phyloP scores from a whole-genome alignment of 1,140 invertebrate species.

The Achatina immaculata region DNA sequence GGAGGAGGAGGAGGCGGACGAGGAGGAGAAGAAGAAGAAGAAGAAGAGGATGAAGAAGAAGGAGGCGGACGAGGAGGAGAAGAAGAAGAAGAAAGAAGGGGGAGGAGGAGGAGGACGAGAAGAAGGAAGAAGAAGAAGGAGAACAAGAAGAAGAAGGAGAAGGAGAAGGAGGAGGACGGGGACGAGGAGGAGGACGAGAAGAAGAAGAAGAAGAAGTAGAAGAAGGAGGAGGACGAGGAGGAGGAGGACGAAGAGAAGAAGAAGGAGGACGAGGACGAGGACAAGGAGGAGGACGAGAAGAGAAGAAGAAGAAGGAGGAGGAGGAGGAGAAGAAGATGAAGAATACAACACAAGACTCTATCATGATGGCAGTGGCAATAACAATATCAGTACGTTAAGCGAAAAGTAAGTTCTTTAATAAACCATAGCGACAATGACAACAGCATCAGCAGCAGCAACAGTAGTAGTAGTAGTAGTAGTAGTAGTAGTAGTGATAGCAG shows the following conservation, averaged over 20 bases:
- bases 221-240: not conserved
- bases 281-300: not conserved
- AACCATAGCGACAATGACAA: too few relatives aligned
- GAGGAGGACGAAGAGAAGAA: not conserved
- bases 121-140: not conserved
- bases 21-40: too few relatives aligned
- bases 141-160: not conserved
- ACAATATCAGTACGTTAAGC: too few relatives aligned
- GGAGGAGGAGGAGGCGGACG: too few relatives aligned
- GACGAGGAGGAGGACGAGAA: not conserved
- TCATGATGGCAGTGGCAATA: too few relatives aligned
- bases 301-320: not conserved
- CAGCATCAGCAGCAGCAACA: too few relatives aligned
- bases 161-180: not conserved
- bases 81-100: not conserved
- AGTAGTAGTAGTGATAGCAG: too few relatives aligned
- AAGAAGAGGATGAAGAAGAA: too few relatives aligned
- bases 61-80: too few relatives aligned
- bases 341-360: not conserved
- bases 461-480: too few relatives aligned
- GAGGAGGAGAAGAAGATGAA: not conserved
- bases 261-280: not conserved
- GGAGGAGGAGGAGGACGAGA: not conserved
- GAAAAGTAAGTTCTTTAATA: too few relatives aligned
- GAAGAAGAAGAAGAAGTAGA: not conserved